Evolutionary conservation across 1,140 invertebrate genomes (phyloP).

Genomic region (Macrostomum lignano): DNA sequence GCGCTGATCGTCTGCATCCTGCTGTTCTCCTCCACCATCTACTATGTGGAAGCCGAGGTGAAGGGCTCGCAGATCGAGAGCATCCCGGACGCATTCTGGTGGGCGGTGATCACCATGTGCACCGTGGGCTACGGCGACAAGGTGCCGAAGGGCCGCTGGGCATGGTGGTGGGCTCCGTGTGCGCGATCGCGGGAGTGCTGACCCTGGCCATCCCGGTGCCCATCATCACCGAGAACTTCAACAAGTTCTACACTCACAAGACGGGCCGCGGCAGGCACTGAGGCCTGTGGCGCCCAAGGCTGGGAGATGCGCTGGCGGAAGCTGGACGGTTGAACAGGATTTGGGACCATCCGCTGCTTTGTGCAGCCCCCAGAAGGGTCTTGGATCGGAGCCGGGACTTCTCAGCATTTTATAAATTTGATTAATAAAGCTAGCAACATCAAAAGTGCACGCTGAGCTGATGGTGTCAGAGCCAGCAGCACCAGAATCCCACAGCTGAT

Average conservation of each 20-base stretch:
- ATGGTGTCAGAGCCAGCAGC: too few relatives aligned
- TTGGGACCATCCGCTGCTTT: too few relatives aligned
- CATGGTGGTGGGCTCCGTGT: slow-evolving; percentile 2
- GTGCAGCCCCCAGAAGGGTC: too few relatives aligned
- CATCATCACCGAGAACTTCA: slow-evolving; percentile 3
- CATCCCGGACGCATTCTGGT: slow-evolving; percentile 5
- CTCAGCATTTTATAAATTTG: too few relatives aligned
- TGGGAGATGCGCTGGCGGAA: too few relatives aligned
- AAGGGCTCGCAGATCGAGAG: slow-evolving; percentile 1
- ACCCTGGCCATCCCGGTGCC: slow-evolving; percentile 2
- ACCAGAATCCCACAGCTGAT: too few relatives aligned
- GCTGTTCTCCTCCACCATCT: slow-evolving; percentile 2
- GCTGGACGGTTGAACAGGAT: too few relatives aligned
- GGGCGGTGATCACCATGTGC: slow-evolving; percentile 2
- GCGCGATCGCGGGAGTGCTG: slow-evolving; percentile 3
- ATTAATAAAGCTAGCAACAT: too few relatives aligned
- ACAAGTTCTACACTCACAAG: slow-evolving; percentile 2
- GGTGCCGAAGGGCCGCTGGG: slow-evolving; percentile 2
- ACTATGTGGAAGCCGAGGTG: slow-evolving; percentile 3
- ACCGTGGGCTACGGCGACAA: slow-evolving; percentile 4
- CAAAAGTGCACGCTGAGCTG: too few relatives aligned
- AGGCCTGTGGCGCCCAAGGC: too few relatives aligned
- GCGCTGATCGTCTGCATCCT: slow-evolving; percentile 17
- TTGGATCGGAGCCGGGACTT: too few relatives aligned
- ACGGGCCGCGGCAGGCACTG: slow-evolving; percentile 1